Evolutionary conservation across 1,140 invertebrate genomes (phyloP).

Genomic region (Sarcophaga bullata): DNA sequence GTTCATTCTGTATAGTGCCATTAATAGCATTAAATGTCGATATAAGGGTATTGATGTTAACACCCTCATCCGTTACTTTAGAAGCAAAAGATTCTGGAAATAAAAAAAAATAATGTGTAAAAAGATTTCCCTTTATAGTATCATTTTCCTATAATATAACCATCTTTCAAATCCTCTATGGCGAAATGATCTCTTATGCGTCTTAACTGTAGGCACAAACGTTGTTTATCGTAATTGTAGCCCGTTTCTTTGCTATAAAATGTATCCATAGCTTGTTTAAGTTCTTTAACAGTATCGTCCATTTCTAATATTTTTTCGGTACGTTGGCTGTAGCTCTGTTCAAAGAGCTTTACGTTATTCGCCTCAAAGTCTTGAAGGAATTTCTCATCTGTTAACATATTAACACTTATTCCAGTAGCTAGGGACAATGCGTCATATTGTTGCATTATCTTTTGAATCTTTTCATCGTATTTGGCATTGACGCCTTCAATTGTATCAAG

Average conservation of each 20-base stretch:
- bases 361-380: constrained; percentile 52
- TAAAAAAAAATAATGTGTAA: background rate
- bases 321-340: constrained; percentile 40
- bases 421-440: constrained; percentile 43
- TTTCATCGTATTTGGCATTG: constrained; percentile 38
- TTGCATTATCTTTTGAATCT: constrained; percentile 26
- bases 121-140: background rate
- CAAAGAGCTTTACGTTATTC: constrained; percentile 45
- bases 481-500: constrained; percentile 48
- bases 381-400: constrained; percentile 44
- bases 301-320: constrained; percentile 40
- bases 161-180: constrained; percentile 19
- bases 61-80: constrained; percentile 34
- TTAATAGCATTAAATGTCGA: constrained; percentile 52
- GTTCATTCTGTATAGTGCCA: constrained; percentile 52
- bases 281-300: constrained; percentile 45
- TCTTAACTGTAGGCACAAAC: constrained; percentile 20
- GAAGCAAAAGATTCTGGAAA: background rate
- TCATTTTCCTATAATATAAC: background rate
- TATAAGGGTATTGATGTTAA: constrained; percentile 49
- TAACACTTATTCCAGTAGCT: constrained; percentile 43
- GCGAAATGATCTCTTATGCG: constrained; percentile 33
- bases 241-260: constrained; percentile 50
- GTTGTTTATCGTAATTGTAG: constrained; percentile 42
- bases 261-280: constrained; percentile 53